Conservation (phyloP, 2,113 vertebrate species). For the Romanogobio albipinnatus region DNA sequence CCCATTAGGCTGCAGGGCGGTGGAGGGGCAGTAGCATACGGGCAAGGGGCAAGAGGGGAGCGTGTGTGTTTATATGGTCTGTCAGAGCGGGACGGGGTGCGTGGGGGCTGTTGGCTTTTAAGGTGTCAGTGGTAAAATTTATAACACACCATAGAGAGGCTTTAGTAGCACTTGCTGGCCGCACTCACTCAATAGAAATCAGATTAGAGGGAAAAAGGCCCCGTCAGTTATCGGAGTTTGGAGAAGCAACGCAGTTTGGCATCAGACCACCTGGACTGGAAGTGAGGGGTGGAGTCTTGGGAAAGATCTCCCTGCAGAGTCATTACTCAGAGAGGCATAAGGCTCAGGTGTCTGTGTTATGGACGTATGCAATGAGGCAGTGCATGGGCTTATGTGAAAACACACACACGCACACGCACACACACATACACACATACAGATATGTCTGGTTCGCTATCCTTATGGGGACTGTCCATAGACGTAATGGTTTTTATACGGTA, state of each 20-base stretch:
- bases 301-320: constrained; percentile 33
- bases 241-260: constrained; percentile 30
- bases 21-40: neutral
- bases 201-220: constrained; percentile 27
- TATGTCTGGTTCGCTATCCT: too few relatives aligned
- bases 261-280: constrained; percentile 40
- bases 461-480: too few relatives aligned
- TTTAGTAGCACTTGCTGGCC: constrained; percentile 41
- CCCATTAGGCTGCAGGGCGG: constrained; percentile 27
- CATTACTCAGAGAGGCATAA: constrained; percentile 45
- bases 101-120: constrained; percentile 42
- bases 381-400: neutral
- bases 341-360: constrained; percentile 46
- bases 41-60: constrained; percentile 33
- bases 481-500: too few relatives aligned
- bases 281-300: constrained; percentile 27
- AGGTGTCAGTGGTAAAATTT: constrained; percentile 53
- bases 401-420: neutral
- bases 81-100: neutral
- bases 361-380: neutral
- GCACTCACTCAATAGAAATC: constrained; percentile 41
- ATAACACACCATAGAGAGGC: constrained; percentile 46
- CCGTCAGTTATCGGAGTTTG: constrained; percentile 31
- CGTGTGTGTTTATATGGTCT: constrained; percentile 31
- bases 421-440: neutral